Base-by-base conservation (phyloP, 2,888 invertebrate genomes). In the Noctua pronuba region DNA sequence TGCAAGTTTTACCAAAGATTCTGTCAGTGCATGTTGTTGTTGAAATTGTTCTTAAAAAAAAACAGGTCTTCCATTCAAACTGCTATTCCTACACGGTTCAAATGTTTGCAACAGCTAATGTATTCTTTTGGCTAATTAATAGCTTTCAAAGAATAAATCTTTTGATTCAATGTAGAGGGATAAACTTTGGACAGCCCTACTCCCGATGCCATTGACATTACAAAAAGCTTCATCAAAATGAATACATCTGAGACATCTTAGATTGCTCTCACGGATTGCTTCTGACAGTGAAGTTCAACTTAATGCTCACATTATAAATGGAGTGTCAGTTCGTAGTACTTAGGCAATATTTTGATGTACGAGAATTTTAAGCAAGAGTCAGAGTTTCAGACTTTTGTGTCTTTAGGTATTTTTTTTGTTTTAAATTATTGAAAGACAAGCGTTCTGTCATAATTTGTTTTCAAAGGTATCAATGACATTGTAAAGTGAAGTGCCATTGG, bases 191-290 rank as follows among this genome's bases (percentile, higher is more conserved):
- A 46, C 65, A 75, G n/a, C 71, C 85, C 71, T 85, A 64, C 8
- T 46, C 16, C 1, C 18, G 52, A 72, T 58, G 85, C 62, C 81
- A 85, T 73, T 85, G 75, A 72, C 72, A 69, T 69, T 64, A 69
- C 31, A 80, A 73, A 69, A 65, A 62, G 52, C 49, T 75, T 76
- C 46, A 82, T 76, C 66, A 73, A 76, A 67, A 77, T 55, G 60
- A 72, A 80, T 72, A 41, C 11, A 75, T 80, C 24, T 46, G n/a
- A 73, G 58, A 44, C 35, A 77, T 79, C 49, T 68, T 28, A 58
- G 65, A 66, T 80, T 66, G 55, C 74, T 62, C 84, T 74, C 66
- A 84, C 74, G 60, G 74, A 74, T 73, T 44, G 62, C 49, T 49
- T 79, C 49, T 84, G 82, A 60, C 65, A 46, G 60, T 60, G 60